Base-by-base conservation (phyloP, 2,113 vertebrate species). In the Thymallus thymallus region DNA sequence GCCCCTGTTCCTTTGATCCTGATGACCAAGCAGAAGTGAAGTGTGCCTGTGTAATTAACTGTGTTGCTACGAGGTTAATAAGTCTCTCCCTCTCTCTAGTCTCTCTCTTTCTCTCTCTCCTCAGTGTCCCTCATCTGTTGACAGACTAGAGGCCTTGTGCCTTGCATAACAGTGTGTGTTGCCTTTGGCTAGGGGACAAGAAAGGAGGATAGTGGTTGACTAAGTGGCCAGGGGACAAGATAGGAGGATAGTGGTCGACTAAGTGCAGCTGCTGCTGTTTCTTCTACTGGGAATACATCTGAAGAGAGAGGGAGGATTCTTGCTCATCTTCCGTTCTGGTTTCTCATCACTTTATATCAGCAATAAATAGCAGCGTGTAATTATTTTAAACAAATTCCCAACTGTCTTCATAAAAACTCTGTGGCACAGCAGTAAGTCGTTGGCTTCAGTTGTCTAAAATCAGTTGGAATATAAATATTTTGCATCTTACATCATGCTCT, bases 1-100 rank as follows among this genome's bases (percentile, higher is more conserved):
- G 26, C 65, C 73, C 75, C 64, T 74, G 76, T 51, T 74, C 73
- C 69, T 62, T 35, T 76, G 72, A 79, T 82, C 71, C 71, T 81
- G 72, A 80, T 85, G 83, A 83, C 64, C 60, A 72, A 78, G 84
- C 85, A 84, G 22, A 71, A 80, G 73, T 80, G 68, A 80, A 75
- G 66, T 74, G 76, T 29, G 32, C 68, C 26, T 30, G 3, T 78
- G 78, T 77, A 81, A 79, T 88, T 80, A 82, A 79, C 71, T 71
- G 23, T 32, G 75, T 77, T 76, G 72, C 72, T n/a, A 16, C 48
- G 4, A 82, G 73, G 79, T 84, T 83, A 84, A 84, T 79, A 76
- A 35, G 32, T 75, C 81, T 46, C 45, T 16, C 46, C 13, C 13
- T 48, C 46, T 1, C 46, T 48, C 46, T 48, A 48, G 12, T 48